These are phyloP conservation scores for Eupithecia pulchellata DNA, from an alignment of 2,888 invertebrate species.

Conservation along the genomic window DNA sequence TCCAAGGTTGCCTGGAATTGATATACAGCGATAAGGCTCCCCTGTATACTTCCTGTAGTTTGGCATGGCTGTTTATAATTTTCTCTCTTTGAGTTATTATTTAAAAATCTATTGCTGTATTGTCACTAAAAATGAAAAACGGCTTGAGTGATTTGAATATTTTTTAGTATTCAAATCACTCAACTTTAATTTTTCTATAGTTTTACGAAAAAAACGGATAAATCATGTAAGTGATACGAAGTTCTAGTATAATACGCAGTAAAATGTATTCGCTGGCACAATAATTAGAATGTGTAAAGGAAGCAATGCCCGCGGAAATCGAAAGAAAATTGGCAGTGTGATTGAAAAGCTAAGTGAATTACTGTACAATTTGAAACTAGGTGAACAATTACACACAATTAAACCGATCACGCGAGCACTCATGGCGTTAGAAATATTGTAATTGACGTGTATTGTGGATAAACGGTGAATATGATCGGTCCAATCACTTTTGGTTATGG, in stretches of 20 bases:
- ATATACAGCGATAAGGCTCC: too few relatives aligned
- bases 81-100: too few relatives aligned
- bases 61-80: too few relatives aligned
- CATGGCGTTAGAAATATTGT: constrained; percentile 19
- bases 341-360: constrained; percentile 33
- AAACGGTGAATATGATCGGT: constrained; percentile 3
- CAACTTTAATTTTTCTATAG: too few relatives aligned
- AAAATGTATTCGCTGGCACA: neutral
- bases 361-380: constrained; percentile 26
- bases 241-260: neutral
- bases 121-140: too few relatives aligned
- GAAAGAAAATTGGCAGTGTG: neutral
- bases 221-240: too few relatives aligned
- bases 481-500: neutral
- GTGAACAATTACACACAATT: constrained; percentile 32
- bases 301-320: neutral
- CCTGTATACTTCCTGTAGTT: too few relatives aligned
- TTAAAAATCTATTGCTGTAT: too few relatives aligned
- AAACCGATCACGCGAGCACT: constrained; percentile 25
- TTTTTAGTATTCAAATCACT: too few relatives aligned
- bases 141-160: too few relatives aligned
- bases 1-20: too few relatives aligned
- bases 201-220: too few relatives aligned
- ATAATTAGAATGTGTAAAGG: neutral
- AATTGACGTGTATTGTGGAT: constrained; percentile 6